These are phyloP conservation scores for Parazoanthus swiftii DNA, from an alignment of 92 coral and sea anemone genomes.

Conservation along the genomic window DNA sequence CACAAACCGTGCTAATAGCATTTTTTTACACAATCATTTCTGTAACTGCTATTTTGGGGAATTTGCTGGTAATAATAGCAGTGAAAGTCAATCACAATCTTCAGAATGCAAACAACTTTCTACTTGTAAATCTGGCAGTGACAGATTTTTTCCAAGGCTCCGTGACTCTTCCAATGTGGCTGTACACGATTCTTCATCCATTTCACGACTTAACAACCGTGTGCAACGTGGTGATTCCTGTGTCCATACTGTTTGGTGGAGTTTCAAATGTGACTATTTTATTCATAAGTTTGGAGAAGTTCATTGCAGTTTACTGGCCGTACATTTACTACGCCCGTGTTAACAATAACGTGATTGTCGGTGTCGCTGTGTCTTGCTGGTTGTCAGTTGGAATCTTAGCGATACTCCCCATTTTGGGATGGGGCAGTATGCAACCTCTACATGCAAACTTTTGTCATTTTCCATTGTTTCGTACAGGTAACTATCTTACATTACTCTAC, in stretches of 20 bases:
- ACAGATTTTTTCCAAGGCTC: slow-evolving; percentile 75
- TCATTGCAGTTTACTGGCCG: slow-evolving; percentile 59
- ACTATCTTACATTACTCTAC: slow-evolving; percentile 47
- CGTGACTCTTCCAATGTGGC: slow-evolving; percentile 57
- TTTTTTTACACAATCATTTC: neutral
- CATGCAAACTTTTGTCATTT: slow-evolving; percentile 50
- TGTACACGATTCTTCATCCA: slow-evolving; percentile 45
- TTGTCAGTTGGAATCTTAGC: slow-evolving; percentile 43
- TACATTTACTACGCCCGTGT: slow-evolving; percentile 37
- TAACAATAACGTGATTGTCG: neutral
- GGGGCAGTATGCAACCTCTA: neutral
- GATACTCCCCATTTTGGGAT: slow-evolving; percentile 1
- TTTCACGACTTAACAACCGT: slow-evolving; percentile 11
- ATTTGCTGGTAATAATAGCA: slow-evolving; percentile 62
- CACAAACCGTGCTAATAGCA: neutral
- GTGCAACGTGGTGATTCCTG: slow-evolving; percentile 60
- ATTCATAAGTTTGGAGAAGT: slow-evolving; percentile 60
- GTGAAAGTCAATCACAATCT: slow-evolving; percentile 38
- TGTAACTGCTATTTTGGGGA: slow-evolving; percentile 56
- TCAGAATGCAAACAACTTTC: slow-evolving; percentile 57
- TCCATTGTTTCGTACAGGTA: slow-evolving; percentile 45
- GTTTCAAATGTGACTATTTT: slow-evolving; percentile 65
- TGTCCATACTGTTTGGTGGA: slow-evolving; percentile 61
- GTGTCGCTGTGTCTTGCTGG: slow-evolving; percentile 44
- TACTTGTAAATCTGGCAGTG: slow-evolving; percentile 64